Base-by-base conservation (phyloP, 1,140 invertebrate genomes). In the Nixonia krombeini region DNA sequence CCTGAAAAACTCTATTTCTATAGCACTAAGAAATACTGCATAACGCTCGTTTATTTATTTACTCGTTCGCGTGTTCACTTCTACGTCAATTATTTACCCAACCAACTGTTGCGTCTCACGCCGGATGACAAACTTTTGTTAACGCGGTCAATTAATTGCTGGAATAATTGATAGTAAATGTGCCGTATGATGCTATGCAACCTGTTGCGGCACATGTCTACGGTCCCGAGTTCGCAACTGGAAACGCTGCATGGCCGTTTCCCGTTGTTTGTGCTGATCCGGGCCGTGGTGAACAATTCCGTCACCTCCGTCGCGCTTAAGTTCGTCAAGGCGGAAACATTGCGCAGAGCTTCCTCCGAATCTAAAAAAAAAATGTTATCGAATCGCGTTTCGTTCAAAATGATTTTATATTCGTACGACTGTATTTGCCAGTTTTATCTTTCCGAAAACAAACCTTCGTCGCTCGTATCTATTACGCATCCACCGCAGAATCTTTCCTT, bases 381-480 rank as follows among this genome's bases (percentile, higher is more conserved):
- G 25, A 5, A 26, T 26, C 25, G 9, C 4, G 9, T 5, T 26
- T 26, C 12, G 10, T 49, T 37, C 23, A 7, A 4, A 56, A 23
- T 44, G n/a, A 16, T 15, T 7, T n/a, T 4, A 17, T 40, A n/a
- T 40, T 40, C 18, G 10, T 13, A 18, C 10, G 16, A n/a, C n/a
- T n/a, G n/a, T n/a, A n/a, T n/a, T n/a, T n/a, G n/a, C n/a, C n/a
- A 40, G 9, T 31, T 26, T 6, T 23, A 6, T n/a, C n/a, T n/a
- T n/a, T n/a, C n/a, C n/a, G 3, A 18, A 31, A 49, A 70, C 35
- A 12, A 55, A 80, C 78, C 68, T 65, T 71, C 40, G 15, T 76
- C 52, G 87, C 85, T 78, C 84, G 57, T 50, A 59, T 75, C 62
- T 16, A 81, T 50, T 1, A 40, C 51, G 31, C 71, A 75, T 4